These are phyloP conservation scores for Zosterops japonicus DNA, from an alignment of 2,113 vertebrate genomes.

Conservation along the genomic window DNA sequence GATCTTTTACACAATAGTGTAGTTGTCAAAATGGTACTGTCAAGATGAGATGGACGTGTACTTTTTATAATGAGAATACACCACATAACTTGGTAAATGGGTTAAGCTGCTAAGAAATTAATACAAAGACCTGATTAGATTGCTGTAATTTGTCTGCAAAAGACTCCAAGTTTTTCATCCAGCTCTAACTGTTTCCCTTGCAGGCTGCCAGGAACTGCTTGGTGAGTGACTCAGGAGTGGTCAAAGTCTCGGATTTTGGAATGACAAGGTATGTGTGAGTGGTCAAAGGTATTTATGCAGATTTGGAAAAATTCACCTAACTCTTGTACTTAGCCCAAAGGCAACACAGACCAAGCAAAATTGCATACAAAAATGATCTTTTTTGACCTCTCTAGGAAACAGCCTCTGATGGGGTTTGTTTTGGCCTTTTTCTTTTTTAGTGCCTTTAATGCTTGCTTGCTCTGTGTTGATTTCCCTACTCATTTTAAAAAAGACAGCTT, in stretches of 20 bases:
- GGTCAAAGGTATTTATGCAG: neutral
- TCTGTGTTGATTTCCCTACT: neutral
- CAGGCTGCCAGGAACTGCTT: constrained; percentile 95
- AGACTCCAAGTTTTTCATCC: neutral
- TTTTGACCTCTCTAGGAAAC: neutral
- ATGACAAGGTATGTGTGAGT: constrained; percentile 86
- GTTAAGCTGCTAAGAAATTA: neutral
- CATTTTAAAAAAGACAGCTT: neutral
- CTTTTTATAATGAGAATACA: neutral
- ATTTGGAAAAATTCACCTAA: neutral
- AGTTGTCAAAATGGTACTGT: neutral
- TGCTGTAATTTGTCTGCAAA: neutral
- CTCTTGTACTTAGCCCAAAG: neutral
- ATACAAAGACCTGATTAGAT: neutral
- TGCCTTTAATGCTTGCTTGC: neutral
- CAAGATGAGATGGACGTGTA: neutral
- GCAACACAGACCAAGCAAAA: neutral
- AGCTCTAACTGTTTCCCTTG: neutral
- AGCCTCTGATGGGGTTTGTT: neutral
- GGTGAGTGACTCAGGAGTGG: constrained; percentile 84
- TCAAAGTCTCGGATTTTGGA: constrained; percentile 95
- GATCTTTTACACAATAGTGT: neutral
- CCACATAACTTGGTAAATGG: neutral
- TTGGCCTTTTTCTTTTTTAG: neutral
- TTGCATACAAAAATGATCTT: neutral